Percentiles rank a stretch among this genome's conserved stretches.
Conservation (phyloP, 2,888 invertebrate species). For the Drosophila birchii region DNA sequence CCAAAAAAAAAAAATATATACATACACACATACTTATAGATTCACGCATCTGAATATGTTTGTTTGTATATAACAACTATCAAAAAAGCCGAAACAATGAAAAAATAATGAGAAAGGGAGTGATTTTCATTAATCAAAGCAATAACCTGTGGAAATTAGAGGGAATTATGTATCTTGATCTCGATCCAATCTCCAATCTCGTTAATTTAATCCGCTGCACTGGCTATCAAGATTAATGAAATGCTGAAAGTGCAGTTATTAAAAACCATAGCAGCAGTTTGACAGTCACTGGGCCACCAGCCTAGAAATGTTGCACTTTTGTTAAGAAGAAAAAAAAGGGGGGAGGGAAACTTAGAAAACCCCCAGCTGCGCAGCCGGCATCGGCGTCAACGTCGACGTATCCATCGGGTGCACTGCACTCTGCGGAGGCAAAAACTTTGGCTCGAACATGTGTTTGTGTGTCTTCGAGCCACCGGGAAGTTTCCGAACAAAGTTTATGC, state of each 20-base stretch:
- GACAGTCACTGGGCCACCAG: constrained; percentile 2
- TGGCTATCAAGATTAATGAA: constrained; percentile 10
- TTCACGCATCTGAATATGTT: background rate
- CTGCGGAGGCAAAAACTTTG: constrained; percentile 33
- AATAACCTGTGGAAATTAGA: constrained; percentile 1
- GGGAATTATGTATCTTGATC: constrained; percentile 4
- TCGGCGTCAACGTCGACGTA: constrained; percentile 1
- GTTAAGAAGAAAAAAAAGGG: constrained; percentile 3
- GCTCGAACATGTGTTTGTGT: constrained; percentile 19
- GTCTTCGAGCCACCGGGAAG: constrained; percentile 9
- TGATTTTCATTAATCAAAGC: constrained; percentile 2
- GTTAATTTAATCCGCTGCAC: background rate
- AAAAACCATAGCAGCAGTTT: background rate
- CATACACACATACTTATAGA: background rate
- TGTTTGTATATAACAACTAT: constrained; percentile 7
- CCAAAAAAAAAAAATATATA: constrained; percentile 10
- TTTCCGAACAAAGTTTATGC: constrained; percentile 29
- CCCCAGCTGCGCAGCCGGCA: constrained; percentile 35
- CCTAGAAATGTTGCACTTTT: constrained; percentile 21
- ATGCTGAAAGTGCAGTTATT: background rate
- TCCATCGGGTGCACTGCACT: constrained; percentile 36
- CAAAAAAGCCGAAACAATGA: constrained; percentile 7
- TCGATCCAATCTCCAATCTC: background rate
- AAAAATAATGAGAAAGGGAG: constrained; percentile 7
- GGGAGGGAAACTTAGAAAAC: background rate